Base-by-base conservation (phyloP, 35 echinoderm and acorn worm species). In the Chiridota heheva region DNA sequence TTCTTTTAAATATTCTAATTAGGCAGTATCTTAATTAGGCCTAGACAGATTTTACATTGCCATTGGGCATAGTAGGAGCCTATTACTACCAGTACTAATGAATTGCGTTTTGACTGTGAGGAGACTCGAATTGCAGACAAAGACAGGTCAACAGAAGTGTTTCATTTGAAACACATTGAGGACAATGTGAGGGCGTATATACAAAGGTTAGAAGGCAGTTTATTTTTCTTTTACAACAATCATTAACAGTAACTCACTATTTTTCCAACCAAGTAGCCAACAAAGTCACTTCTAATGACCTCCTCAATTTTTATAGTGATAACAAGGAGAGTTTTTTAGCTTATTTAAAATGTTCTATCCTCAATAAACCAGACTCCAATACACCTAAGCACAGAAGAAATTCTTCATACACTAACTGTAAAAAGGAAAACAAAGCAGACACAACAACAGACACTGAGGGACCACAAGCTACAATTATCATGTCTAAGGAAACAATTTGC, bases 401-500 rank as follows among this genome's bases (percentile, higher is more conserved):
- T 67, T 20, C 41, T 82, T 28, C 60, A 55, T 7, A 82, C 62
- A 15, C 69, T 82, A 39, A n/a, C n/a, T n/a, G n/a, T n/a, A n/a
- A 63, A 60, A 41, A 74, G 36, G 17, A 49, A 35, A 34, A 82
- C 20, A 29, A 58, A 40, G 27, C 30, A 49, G 12, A 82, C 47
- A 30, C 58, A 53, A 33, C 40, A 33, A 3, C 42, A 82, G 20
- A 44, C 66, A 68, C 32, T 82, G 0, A 33, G 69, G 25, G 43
- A 82, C 34, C 62, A 82, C 25, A 44, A 66, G 42, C 44, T 82
- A 13, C 79, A 82, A 22, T 49, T 44, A 58, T 33, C 60, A 12
- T 82, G 78, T 82, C 51, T 82, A 7, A 48, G 60, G 10, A 67
- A 55, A 34, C 78, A 82, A 27, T 40, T 82, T 67, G 61, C 78